Conservation (phyloP, 2,888 invertebrate species). For the Callimorpha dominula region DNA sequence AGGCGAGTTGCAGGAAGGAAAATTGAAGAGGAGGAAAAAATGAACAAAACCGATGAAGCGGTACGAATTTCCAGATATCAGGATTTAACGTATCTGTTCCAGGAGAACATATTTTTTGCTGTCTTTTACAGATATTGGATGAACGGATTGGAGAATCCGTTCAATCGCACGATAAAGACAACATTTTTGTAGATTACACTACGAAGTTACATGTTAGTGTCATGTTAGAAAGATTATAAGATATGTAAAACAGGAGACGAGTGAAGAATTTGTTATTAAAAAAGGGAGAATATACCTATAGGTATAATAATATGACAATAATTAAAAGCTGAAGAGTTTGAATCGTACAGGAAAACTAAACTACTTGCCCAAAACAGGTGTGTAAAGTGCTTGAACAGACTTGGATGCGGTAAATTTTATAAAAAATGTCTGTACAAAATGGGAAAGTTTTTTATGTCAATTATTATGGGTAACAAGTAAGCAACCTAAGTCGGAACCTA, state of each 20-base stretch:
- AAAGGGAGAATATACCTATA: background rate
- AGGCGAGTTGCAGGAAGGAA: constrained; percentile 4
- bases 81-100: constrained; percentile 13
- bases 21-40: constrained; percentile 19
- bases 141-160: background rate
- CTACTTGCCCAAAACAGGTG: too few relatives aligned
- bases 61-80: constrained; percentile 1
- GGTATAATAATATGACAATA: background rate
- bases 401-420: too few relatives aligned
- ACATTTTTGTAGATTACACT: background rate
- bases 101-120: constrained; percentile 22
- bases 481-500: background rate
- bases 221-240: background rate
- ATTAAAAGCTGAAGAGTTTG: background rate
- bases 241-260: background rate
- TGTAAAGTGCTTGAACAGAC: too few relatives aligned
- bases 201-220: background rate
- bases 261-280: background rate
- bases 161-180: constrained; percentile 1
- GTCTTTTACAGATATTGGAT: constrained; percentile 18
- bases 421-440: background rate
- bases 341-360: too few relatives aligned
- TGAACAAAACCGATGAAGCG: background rate
- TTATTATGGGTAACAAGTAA: background rate
- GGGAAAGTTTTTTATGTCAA: background rate